Base-by-base conservation (phyloP, 2,888 invertebrate genomes). In the Mellilla xanthometata region DNA sequence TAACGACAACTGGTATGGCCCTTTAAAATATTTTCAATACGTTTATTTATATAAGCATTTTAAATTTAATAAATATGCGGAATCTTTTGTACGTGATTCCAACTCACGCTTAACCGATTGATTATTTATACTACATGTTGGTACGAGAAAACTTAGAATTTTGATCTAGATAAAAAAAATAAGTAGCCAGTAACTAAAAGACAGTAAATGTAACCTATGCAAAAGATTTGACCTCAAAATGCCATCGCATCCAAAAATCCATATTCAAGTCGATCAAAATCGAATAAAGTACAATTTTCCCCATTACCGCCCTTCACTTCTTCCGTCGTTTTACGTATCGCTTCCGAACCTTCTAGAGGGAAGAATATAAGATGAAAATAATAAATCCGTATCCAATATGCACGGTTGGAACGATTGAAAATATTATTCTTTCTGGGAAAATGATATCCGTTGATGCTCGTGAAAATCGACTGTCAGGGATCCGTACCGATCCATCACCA, bases 291-390 rank as follows among this genome's bases (percentile, higher is more conserved):
- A 80, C 85, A 86, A 88, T 88, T 87, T 88, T 82, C 84, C 79
- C 86, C 75, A 87, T 87, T 87, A 88, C 84, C 84, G 82, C 82
- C 83, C 83, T 80, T 82, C 84, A 79, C 76, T 80, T 81, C 85
- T 87, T 83, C 84, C 85, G 85, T 84, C 86, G 81, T 87, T 88
- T 86, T 75, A 86, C 87, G 88, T 88, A 85, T 88, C 86, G 82
- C 76, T 87, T 87, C 86, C 87, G 78, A 81, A 68, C 73, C 73
- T 70, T 41, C 79, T 81, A 72, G 81, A 84, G 87, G 87, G 85
- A 82, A 82, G 78, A 73, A 76, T 68, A 75, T 70, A 72, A 83
- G 81, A 80, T 73, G 85, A 82, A 83, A 81, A 87, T 86, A 86
- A 86, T 87, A 87, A 86, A 86, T 87, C 85, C 86, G 73, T 76